Evolutionary conservation across 2,888 invertebrate species (phyloP).

Genomic region (Adelphocoris suturalis): DNA sequence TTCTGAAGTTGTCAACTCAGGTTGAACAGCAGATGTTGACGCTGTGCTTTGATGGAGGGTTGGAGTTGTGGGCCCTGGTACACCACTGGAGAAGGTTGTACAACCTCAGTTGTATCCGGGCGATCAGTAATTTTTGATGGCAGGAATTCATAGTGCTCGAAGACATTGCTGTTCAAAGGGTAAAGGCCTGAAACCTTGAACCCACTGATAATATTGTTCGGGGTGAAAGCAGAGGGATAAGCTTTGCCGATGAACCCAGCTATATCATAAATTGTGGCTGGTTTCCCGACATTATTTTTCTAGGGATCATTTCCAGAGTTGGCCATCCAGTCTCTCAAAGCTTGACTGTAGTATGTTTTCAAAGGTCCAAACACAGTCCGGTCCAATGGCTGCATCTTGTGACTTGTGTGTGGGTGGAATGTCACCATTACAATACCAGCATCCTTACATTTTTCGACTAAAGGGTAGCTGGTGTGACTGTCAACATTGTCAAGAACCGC

Average conservation of each 20-base stretch:
- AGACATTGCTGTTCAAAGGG: background rate
- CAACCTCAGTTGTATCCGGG: background rate
- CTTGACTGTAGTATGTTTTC: constrained; percentile 45
- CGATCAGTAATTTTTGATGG: background rate
- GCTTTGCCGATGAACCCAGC: constrained; percentile 5
- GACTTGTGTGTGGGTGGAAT: constrained; percentile 71
- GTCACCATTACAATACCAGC: constrained; percentile 71
- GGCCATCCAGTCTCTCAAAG: constrained; percentile 40
- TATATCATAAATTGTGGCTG: constrained; percentile 59
- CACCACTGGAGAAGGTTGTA: background rate
- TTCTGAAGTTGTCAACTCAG: no score
- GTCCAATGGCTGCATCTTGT: constrained; percentile 72
- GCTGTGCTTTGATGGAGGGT: background rate
- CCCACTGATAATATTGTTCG: constrained; percentile 42
- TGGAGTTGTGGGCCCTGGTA: no score
- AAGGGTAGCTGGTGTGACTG: constrained; percentile 73
- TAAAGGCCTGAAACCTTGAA: no score
- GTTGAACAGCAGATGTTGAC: background rate
- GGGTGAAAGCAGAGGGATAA: constrained; percentile 30
- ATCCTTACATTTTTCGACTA: constrained; percentile 66
- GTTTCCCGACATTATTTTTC: constrained; percentile 28
- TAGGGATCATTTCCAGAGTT: background rate
- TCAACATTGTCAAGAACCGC: constrained; percentile 77
- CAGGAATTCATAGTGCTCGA: background rate
- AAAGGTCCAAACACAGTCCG: constrained; percentile 68